Evolutionary conservation across 2,113 vertebrate genomes (phyloP).

Genomic region (Phalacrocorax brasilianus): DNA sequence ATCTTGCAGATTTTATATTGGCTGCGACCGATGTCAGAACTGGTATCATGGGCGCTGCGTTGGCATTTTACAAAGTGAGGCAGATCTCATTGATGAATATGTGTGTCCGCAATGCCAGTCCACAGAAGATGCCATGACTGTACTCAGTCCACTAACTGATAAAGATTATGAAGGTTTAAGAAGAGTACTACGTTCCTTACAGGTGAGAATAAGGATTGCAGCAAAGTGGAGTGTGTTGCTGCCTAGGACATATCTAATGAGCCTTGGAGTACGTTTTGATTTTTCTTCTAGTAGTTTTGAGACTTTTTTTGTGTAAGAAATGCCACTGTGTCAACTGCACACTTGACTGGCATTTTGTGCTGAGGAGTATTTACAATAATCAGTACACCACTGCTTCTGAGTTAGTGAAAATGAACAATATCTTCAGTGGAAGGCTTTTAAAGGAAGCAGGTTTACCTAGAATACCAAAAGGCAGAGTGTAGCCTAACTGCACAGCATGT

Average conservation of each 20-base stretch:
- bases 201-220: slow-evolving; percentile 73
- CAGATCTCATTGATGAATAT: slow-evolving; percentile 95
- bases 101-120: slow-evolving; percentile 99
- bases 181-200: slow-evolving; percentile 93
- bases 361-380: not conserved
- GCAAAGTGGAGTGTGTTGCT: not conserved
- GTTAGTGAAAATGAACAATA: not conserved
- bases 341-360: not conserved
- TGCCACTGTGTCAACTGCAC: not conserved
- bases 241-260: rapidly evolving
- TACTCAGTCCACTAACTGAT: slow-evolving; percentile 93
- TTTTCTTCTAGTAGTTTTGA: not conserved
- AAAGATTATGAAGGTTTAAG: slow-evolving; percentile 96
- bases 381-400: not conserved
- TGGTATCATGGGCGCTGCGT: slow-evolving; percentile 99
- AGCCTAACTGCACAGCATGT: not conserved
- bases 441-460: not conserved
- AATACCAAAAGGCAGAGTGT: not conserved
- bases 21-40: slow-evolving; percentile 98
- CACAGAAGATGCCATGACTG: slow-evolving; percentile 98
- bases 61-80: slow-evolving; percentile 97
- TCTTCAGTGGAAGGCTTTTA: not conserved
- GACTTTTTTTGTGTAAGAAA: not conserved
- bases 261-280: not conserved
- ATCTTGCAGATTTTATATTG: slow-evolving; percentile 92